Base-by-base conservation (phyloP, 2,113 vertebrate species). In the Melanotaenia duboulayi region DNA sequence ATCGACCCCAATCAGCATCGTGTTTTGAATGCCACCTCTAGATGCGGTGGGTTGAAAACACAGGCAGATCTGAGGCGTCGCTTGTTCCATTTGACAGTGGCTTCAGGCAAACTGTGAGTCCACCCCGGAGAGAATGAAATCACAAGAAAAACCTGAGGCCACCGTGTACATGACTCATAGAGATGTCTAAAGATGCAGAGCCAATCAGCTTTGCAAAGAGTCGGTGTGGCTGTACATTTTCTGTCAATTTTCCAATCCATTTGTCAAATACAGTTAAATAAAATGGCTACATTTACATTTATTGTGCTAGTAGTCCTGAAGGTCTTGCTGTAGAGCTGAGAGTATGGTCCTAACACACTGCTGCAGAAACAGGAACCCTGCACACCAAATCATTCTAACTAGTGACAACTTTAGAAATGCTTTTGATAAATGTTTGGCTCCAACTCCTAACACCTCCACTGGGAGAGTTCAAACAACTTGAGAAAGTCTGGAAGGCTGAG, bases 1-100 rank as follows among this genome's bases (percentile, higher is more conserved):
- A 86, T 82, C 68, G 80, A 80, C 87, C 83, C 82, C 87, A 90
- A 86, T 89, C 88, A 90, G 78, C 56, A 16, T 13, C 55, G 71
- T 66, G 51, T 78, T 79, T 49, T 35, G 52, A 72, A 71, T 24
- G 79, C 58, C 65, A 25, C 44, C 74, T 44, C 25, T 71, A 51
- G 71, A 65, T 76, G 55, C 49, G 74, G 79, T 50, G 69, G 76
- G 63, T 61, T 78, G 67, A 17, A 78, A 82, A 83, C 76, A 79
- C 14, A 28, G 56, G 74, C 75, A 65, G 50, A 65, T 80, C 37
- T 58, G 10, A 65, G 49, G 65, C 22, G 9, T 66, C 65, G 79
- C 65, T 22, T 8, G 65, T 65, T n/a, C 54, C 1, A 19, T 76
- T 51, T 71, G 69, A 72, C 51, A 39, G 35, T 13, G 20, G 61